These are phyloP conservation scores for Drosophila vallismaia DNA, from an alignment of 2,888 invertebrate genomes.

Conservation along the genomic window DNA sequence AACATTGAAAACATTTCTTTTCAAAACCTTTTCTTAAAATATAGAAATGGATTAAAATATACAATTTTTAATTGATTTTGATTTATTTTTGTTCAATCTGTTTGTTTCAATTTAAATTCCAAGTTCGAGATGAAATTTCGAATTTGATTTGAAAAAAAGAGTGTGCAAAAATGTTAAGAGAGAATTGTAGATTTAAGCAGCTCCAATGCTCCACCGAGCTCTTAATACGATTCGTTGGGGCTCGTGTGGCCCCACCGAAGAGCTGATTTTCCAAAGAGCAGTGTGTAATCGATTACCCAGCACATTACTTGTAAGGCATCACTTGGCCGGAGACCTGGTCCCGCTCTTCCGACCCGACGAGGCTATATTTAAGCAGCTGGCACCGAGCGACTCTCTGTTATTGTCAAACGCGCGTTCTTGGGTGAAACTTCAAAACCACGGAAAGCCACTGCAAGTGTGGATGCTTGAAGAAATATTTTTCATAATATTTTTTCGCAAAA, in stretches of 20 bases:
- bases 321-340: not conserved
- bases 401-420: constrained; percentile 1
- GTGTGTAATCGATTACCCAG: not conserved
- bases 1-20: not conserved
- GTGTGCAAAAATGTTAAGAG: not conserved
- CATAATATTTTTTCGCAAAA: not conserved
- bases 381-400: constrained; percentile 1
- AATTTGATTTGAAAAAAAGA: not conserved
- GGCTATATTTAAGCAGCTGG: constrained; percentile 1
- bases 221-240: not conserved
- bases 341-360: not conserved
- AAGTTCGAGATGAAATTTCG: not conserved
- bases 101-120: not conserved
- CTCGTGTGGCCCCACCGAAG: not conserved
- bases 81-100: no score
- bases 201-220: not conserved
- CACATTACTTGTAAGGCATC: not conserved
- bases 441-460: not conserved
- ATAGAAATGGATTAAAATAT: not conserved
- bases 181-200: not conserved
- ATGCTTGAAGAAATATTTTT: not conserved
- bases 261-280: not conserved
- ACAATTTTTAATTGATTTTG: no score
- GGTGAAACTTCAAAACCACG: not conserved
- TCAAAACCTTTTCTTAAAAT: not conserved